These are phyloP conservation scores for Trimorus sp. DNA, from an alignment of 2,888 invertebrate species.

Conservation along the genomic window DNA sequence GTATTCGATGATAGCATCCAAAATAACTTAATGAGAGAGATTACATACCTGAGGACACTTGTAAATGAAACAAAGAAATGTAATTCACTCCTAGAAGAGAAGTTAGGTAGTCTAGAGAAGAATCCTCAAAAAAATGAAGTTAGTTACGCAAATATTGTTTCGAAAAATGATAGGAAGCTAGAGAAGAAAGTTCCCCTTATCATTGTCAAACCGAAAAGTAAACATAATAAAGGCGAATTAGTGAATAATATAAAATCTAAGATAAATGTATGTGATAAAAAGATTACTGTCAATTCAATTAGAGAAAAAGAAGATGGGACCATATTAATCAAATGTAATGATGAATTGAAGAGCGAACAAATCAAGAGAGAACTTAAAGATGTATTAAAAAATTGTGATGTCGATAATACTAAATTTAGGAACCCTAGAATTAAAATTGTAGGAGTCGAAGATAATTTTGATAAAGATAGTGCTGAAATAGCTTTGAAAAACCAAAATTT, in stretches of 20 bases:
- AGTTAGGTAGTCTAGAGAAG: neutral
- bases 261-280: slow-evolving; percentile 25
- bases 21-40: neutral
- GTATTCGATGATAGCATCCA: too few relatives aligned
- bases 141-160: slow-evolving; percentile 14
- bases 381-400: too few relatives aligned
- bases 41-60: neutral
- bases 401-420: too few relatives aligned
- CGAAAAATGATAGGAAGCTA: neutral
- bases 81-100: slow-evolving; percentile 19
- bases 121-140: neutral
- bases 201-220: slow-evolving; percentile 5
- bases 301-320: slow-evolving; percentile 21
- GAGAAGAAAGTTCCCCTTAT: slow-evolving; percentile 10
- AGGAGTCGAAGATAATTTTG: too few relatives aligned
- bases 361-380: too few relatives aligned
- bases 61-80: slow-evolving; percentile 14
- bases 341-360: slow-evolving; percentile 5
- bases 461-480: too few relatives aligned
- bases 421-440: too few relatives aligned
- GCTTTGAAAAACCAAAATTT: too few relatives aligned
- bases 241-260: slow-evolving; percentile 15
- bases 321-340: slow-evolving; percentile 20
- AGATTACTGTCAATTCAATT: slow-evolving; percentile 15
- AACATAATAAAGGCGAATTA: neutral